phyloP scores from a whole-genome alignment of 2,113 vertebrate genomes.

The Nicator chloris region DNA sequence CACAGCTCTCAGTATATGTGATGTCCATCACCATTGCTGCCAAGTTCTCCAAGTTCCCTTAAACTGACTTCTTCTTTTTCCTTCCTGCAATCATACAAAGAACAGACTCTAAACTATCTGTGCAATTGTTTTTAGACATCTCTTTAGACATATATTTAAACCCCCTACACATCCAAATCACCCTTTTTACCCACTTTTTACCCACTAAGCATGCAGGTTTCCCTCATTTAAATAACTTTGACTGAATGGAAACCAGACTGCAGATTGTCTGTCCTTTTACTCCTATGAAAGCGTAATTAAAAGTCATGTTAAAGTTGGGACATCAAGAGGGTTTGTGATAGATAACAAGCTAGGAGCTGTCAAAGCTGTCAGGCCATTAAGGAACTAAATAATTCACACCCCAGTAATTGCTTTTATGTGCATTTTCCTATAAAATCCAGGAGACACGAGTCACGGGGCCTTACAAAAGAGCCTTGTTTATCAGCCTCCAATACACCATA shows the following conservation, averaged over 20 bases:
- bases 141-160: neutral
- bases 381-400: constrained; percentile 76
- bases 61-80: neutral
- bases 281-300: constrained; percentile 53
- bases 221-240: neutral
- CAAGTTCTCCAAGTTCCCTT: neutral
- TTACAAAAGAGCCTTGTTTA: constrained; percentile 62
- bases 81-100: neutral
- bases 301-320: constrained; percentile 59
- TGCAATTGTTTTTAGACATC: neutral
- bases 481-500: neutral
- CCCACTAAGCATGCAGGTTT: too few species aligned
- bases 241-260: neutral
- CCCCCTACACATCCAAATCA: neutral
- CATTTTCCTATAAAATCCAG: constrained; percentile 69
- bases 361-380: constrained; percentile 74
- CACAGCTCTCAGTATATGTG: neutral
- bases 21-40: neutral
- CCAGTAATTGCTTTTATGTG: constrained; percentile 76
- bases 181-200: too few species aligned
- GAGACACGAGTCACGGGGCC: constrained; percentile 68
- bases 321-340: constrained; percentile 55
- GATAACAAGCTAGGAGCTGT: constrained; percentile 72
- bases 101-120: neutral
- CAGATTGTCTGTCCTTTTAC: neutral